Evolutionary conservation across 2,888 invertebrate genomes (phyloP).

Genomic region (Alloplasta piceator): DNA sequence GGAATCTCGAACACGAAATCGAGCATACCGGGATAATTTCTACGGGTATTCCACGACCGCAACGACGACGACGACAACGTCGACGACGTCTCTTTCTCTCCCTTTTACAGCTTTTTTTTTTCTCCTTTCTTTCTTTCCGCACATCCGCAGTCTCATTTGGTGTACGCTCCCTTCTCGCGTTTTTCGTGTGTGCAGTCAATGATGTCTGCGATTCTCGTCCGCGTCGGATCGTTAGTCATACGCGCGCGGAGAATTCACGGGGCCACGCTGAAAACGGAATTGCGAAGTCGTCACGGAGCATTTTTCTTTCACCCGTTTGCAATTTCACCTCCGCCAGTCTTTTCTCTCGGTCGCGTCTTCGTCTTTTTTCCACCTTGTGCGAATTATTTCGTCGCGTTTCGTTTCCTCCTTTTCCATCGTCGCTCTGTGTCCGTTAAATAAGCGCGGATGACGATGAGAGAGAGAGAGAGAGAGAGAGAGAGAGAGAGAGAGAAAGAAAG

Average conservation of each 20-base stretch:
- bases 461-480: no score
- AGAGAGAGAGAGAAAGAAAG: no score
- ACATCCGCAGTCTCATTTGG: neutral
- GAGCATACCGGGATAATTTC: conserved; percentile 65
- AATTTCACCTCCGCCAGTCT: conserved; percentile 37
- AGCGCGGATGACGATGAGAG: no score
- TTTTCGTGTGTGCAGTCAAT: conserved; percentile 42
- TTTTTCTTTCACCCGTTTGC: conserved; percentile 38
- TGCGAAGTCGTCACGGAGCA: conserved; percentile 10
- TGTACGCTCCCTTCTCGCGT: conserved; percentile 12
- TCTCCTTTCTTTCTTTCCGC: conserved; percentile 13
- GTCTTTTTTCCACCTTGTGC: conserved; percentile 23
- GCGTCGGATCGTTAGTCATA: conserved; percentile 58
- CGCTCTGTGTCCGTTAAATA: conserved; percentile 2
- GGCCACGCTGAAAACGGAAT: conserved; percentile 10
- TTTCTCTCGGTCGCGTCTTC: conserved; percentile 4
- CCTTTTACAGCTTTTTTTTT: conserved; percentile 19
- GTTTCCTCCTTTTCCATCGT: conserved; percentile 33
- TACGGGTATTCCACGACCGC: conserved; percentile 52
- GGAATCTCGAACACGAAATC: conserved; percentile 67
- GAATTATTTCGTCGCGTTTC: conserved; percentile 57
- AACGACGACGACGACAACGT: conserved; percentile 17
- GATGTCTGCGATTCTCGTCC: conserved; percentile 47
- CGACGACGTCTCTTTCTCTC: conserved; percentile 28
- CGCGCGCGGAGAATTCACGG: conserved; percentile 25